These are phyloP conservation scores for Zeus faber DNA, from an alignment of 2,113 vertebrate species.

Conservation along the genomic window DNA sequence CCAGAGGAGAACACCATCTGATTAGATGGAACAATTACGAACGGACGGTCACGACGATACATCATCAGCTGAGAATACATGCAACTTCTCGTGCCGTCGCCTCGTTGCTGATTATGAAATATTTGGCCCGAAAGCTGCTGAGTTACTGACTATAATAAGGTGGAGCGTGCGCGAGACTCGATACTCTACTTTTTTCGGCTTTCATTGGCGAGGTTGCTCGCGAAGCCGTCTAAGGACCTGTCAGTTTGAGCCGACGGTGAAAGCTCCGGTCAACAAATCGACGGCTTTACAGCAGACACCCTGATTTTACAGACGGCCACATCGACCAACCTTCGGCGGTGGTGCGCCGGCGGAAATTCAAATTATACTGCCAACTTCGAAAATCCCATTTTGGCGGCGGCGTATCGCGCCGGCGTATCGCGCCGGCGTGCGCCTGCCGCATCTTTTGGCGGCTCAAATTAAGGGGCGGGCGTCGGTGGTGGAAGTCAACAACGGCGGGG, in stretches of 20 bases:
- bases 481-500: conserved; percentile 62
- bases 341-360: too few relatives aligned
- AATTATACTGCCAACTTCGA: too few relatives aligned
- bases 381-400: too few relatives aligned
- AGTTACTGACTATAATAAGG: too few relatives aligned
- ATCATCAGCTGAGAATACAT: conserved; percentile 9
- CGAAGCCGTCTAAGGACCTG: background rate
- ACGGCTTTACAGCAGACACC: conserved; percentile 11
- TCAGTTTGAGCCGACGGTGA: too few relatives aligned
- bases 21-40: conserved; percentile 30
- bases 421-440: too few relatives aligned
- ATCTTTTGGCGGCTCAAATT: conserved; percentile 56
- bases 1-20: conserved; percentile 20
- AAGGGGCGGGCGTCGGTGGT: conserved; percentile 32
- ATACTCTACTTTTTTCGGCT: too few relatives aligned
- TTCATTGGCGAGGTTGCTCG: background rate
- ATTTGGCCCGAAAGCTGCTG: too few relatives aligned
- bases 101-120: conserved; percentile 5
- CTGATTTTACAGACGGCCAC: background rate
- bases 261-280: too few relatives aligned
- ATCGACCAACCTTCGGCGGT: conserved; percentile 20
- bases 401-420: too few relatives aligned
- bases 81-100: background rate
- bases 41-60: conserved; percentile 28
- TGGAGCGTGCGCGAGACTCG: too few relatives aligned